A percentile compares a stretch with the other conserved stretches of the same genome.
Evolutionary conservation across 2,797 vertebrate species (phyloP).

Genomic region (Gadopsis marmoratus): DNA sequence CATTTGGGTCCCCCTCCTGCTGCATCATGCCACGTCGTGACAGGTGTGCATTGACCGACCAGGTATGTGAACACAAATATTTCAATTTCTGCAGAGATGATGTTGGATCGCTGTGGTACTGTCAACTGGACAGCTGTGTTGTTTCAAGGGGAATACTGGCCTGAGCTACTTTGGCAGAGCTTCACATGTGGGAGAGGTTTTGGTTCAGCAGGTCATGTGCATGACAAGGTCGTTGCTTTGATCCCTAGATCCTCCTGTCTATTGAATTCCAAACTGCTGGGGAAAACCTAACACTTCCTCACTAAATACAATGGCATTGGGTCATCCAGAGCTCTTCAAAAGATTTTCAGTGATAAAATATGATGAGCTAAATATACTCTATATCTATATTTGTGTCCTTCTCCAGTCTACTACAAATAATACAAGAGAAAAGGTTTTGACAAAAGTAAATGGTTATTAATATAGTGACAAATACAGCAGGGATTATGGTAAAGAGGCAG

Average conservation of each 20-base stretch:
- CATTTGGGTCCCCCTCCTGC: too few species aligned
- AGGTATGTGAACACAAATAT: not conserved
- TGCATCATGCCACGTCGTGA: too few species aligned
- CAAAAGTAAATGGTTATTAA: slow-evolving; percentile 10
- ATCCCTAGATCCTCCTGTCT: too few species aligned
- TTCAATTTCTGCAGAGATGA: not conserved
- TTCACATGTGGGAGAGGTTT: not conserved
- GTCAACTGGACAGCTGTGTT: not conserved
- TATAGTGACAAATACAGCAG: slow-evolving; percentile 12
- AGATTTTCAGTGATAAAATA: slow-evolving; percentile 1
- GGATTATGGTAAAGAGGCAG: slow-evolving; percentile 6
- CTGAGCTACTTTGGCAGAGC: not conserved
- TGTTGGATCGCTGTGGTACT: not conserved
- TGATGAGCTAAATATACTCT: not conserved
- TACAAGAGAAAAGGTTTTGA: slow-evolving; percentile 5
- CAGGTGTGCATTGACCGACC: not conserved
- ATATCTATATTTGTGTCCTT: slow-evolving; percentile 10
- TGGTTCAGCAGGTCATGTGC: not conserved
- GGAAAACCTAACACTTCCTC: not conserved
- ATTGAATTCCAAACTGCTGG: too few species aligned
- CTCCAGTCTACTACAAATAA: slow-evolving; percentile 25
- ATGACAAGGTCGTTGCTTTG: not conserved
- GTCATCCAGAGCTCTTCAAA: not conserved
- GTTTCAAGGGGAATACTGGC: not conserved
- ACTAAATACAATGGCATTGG: not conserved